Base-by-base conservation (phyloP, 2,888 invertebrate genomes). In the Ectropis crepuscularia region DNA sequence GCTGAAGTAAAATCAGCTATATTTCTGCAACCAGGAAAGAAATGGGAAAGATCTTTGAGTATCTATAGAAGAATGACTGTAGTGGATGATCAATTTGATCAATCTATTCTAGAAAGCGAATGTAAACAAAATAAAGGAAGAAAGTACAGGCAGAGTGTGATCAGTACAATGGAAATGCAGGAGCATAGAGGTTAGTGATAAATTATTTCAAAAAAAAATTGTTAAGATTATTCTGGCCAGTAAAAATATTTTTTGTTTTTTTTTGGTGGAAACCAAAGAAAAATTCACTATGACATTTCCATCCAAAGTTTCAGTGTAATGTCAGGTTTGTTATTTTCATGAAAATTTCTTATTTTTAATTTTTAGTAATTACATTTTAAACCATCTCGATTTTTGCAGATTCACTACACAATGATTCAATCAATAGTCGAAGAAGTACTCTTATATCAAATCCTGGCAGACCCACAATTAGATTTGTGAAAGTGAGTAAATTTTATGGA, bases 11-110 rank as follows among this genome's bases (percentile, higher is more conserved):
- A 85, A 73, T 81, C 80, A 53, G 76, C 72, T 4, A 87, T 95
- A 70, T 85, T 93, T 9, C 80, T 96, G 2, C 94, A 94, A 71
- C 94, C 95, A 9, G 96, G 96, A 0, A 96, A 95, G 78, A 92
- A 94, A 77, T 96, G 95, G 95, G 94, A 95, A 53, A 93, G 95
- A 75, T 95, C 95, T 0, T 77, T 96, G 6, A 94, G 94, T 66
- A 93, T 94, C 65, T 93, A 94, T 74, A 94, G 89, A 69, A 90
- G 92, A 75, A 88, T 93, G 79, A 93, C 88, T 60, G 87, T 82
- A 76, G 90, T 83, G 81, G 86, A 79, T 65, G 83, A 90, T 76
- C 73, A 81, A 70, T 85, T 84, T 70, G 83, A 92, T 73, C 77
- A 81, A 57, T 86, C 89, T 5, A 74, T 93, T 61, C 67, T 94